These are phyloP conservation scores for Garra rufa DNA, from an alignment of 2,113 vertebrate species.

Conservation along the genomic window DNA sequence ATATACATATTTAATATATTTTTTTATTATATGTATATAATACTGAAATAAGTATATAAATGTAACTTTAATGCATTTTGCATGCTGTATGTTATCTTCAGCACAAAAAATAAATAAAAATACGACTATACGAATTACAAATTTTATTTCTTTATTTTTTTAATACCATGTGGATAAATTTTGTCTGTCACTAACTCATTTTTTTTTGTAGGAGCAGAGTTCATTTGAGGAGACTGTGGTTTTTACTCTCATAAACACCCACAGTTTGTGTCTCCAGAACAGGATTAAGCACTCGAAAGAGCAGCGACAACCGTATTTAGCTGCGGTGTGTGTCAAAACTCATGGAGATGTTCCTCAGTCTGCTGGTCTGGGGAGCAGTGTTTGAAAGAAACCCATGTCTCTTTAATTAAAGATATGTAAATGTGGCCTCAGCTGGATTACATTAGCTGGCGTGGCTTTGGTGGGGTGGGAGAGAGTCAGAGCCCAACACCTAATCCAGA, in stretches of 20 bases:
- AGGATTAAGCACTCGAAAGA: conserved; percentile 8
- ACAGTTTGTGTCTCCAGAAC: background rate
- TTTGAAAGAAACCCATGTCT: conserved; percentile 66
- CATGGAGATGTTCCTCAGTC: conserved; percentile 41
- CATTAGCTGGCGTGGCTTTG: conserved; percentile 67
- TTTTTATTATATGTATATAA: no score
- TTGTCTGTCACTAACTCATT: background rate
- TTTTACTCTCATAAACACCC: background rate
- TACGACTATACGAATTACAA: no score
- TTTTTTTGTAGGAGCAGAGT: background rate
- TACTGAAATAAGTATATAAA: no score
- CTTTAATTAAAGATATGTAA: conserved; percentile 82
- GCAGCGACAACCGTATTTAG: background rate
- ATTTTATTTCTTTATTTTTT: background rate
- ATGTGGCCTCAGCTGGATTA: conserved; percentile 77
- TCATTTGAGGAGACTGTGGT: background rate
- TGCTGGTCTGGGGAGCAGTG: conserved; percentile 61
- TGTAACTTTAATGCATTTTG: background rate
- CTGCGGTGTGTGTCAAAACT: conserved; percentile 17
- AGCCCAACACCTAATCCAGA: conserved; percentile 77
- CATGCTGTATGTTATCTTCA: background rate
- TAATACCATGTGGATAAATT: background rate
- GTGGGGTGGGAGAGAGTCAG: conserved; percentile 64
- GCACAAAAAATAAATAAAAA: no score
- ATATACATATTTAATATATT: no score